These are phyloP conservation scores for Diphyllodes magnificus DNA, from an alignment of 2,113 vertebrate genomes.

Conservation along the genomic window DNA sequence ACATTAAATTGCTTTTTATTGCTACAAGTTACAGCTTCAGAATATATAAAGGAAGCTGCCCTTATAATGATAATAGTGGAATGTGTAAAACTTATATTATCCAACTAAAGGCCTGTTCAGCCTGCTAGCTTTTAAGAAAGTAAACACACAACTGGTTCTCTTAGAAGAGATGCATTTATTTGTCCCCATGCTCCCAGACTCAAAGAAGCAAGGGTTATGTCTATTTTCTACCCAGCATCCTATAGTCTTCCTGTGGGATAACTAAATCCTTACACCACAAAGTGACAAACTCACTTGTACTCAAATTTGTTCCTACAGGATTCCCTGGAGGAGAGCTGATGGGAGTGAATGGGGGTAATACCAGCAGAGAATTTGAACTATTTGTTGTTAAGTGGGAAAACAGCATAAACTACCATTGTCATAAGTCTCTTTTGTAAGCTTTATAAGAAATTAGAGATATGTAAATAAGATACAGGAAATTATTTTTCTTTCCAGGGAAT, in stretches of 20 bases:
- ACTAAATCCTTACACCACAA: background rate
- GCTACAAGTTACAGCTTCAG: background rate
- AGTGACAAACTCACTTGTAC: background rate
- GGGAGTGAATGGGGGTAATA: background rate
- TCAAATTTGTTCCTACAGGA: background rate
- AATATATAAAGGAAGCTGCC: background rate
- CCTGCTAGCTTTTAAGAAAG: background rate
- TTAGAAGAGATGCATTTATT: background rate
- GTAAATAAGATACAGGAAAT: constrained; percentile 42
- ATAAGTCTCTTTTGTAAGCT: background rate
- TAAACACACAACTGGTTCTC: background rate
- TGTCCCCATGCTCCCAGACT: background rate
- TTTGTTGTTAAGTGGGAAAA: constrained; percentile 6
- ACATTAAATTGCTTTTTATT: background rate
- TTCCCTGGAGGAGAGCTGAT: background rate
- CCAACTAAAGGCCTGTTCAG: background rate
- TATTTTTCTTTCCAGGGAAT: constrained; percentile 30
- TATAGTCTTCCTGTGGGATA: background rate
- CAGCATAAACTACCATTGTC: background rate
- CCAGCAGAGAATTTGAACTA: background rate
- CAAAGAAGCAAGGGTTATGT: background rate
- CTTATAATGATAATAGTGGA: background rate
- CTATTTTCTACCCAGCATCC: background rate
- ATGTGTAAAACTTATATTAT: background rate
- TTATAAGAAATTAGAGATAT: constrained; percentile 32